Evolutionary conservation across 2,888 invertebrate genomes (phyloP).

Genomic region (Ennomos erosarius): DNA sequence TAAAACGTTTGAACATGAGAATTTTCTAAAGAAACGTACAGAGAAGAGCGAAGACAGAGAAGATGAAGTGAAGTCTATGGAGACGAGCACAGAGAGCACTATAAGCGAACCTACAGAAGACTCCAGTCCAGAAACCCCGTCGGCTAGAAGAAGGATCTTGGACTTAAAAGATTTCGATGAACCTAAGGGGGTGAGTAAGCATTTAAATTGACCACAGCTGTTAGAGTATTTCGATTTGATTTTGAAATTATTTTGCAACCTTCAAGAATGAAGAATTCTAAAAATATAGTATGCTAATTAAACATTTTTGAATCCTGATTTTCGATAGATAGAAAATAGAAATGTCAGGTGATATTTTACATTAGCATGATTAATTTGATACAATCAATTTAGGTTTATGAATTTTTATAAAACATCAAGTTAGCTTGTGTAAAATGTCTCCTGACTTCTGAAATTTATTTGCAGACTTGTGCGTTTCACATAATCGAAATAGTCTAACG

Average conservation of each 20-base stretch:
- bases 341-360: no score
- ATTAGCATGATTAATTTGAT: no score
- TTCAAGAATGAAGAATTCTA: no score
- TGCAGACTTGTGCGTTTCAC: no score
- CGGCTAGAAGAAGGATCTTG: slow-evolving; percentile 65
- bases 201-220: slow-evolving; percentile 10
- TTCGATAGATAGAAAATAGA: no score
- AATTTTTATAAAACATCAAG: no score
- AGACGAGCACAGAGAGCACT: slow-evolving; percentile 77
- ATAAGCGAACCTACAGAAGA: slow-evolving; percentile 75
- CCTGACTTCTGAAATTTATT: no score
- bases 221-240: slow-evolving; percentile 21
- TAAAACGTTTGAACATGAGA: slow-evolving; percentile 79
- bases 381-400: no score
- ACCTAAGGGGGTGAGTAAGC: slow-evolving; percentile 70
- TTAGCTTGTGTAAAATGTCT: no score
- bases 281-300: no score
- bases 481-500: slow-evolving; percentile 22
- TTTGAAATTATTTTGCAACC: slow-evolving; percentile 1
- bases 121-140: slow-evolving; percentile 72
- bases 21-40: slow-evolving; percentile 74
- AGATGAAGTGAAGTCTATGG: slow-evolving; percentile 74
- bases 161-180: slow-evolving; percentile 72
- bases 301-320: no score
- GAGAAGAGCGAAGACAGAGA: slow-evolving; percentile 57